Conservation (phyloP, 2,797 vertebrate species). For the Tokudaia tokunoshimensis region DNA sequence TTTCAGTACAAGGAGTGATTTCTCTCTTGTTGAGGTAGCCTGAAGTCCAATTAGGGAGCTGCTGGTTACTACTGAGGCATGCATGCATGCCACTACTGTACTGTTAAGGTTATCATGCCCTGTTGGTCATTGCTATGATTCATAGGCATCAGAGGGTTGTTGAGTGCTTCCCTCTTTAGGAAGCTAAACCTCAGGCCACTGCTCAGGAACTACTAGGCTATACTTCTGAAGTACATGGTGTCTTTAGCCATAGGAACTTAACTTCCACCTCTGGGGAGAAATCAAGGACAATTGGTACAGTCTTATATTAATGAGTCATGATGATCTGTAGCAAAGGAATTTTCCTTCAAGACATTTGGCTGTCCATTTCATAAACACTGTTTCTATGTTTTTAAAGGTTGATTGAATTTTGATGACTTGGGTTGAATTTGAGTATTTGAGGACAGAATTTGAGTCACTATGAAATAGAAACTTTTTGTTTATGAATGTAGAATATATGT, state of each 20-base stretch:
- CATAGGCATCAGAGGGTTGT: background rate
- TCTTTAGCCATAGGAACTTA: background rate
- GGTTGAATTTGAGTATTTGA: constrained; percentile 45
- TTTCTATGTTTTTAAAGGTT: constrained; percentile 38
- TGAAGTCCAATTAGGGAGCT: background rate
- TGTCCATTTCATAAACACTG: constrained; percentile 39
- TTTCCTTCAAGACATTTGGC: background rate
- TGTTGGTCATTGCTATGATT: background rate
- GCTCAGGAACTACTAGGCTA: background rate
- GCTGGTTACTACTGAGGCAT: background rate
- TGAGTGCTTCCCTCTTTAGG: background rate
- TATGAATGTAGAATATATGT: constrained; percentile 53
- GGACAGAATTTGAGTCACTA: constrained; percentile 33
- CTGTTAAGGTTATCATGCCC: background rate
- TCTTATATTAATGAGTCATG: constrained; percentile 2
- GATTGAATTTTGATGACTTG: constrained; percentile 11
- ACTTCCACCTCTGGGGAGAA: background rate
- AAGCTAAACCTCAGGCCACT: background rate
- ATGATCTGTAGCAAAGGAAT: background rate
- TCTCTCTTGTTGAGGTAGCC: background rate
- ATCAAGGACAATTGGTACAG: background rate
- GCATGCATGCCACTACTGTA: background rate
- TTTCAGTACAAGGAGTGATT: background rate
- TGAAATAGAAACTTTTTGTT: constrained; percentile 49
- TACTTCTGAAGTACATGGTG: background rate